Conservation (phyloP, 2,113 vertebrate genomes). For the Geococcyx californianus region DNA sequence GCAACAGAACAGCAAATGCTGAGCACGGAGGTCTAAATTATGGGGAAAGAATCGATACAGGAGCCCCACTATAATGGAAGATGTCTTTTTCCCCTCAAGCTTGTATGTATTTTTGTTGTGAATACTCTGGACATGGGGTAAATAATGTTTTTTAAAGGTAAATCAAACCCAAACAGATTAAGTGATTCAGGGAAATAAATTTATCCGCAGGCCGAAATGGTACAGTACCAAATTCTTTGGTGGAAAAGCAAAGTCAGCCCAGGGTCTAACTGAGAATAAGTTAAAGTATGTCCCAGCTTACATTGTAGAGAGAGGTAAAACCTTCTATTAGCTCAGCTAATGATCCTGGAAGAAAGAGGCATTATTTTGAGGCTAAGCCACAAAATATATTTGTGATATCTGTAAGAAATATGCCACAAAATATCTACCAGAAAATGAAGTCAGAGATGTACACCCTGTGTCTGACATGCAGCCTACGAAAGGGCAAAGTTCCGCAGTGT, state of each 20-base stretch:
- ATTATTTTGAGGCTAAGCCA: neutral
- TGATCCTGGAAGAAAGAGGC: neutral
- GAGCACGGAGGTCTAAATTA: neutral
- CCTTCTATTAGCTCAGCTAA: neutral
- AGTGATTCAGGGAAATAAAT: neutral
- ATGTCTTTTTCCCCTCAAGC: neutral
- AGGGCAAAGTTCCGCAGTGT: accelerated
- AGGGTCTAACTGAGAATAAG: neutral
- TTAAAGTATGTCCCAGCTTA: neutral
- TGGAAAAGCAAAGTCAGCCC: neutral
- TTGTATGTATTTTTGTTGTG: neutral
- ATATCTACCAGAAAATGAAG: neutral
- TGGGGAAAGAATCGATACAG: neutral
- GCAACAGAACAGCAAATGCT: neutral
- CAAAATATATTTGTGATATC: neutral
- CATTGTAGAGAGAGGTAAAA: too few species aligned
- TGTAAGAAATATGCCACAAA: neutral
- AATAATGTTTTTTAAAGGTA: neutral
- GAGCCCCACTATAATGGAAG: neutral
- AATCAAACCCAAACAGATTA: neutral
- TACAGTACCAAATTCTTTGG: neutral
- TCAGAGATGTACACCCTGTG: accelerated
- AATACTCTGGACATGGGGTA: neutral
- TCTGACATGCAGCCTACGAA: accelerated
- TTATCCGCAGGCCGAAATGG: neutral